Evolutionary conservation across 2,113 vertebrate genomes (phyloP), one percentile per base, ranked within the genome.

Genomic region (Mobula hypostoma): DNA sequence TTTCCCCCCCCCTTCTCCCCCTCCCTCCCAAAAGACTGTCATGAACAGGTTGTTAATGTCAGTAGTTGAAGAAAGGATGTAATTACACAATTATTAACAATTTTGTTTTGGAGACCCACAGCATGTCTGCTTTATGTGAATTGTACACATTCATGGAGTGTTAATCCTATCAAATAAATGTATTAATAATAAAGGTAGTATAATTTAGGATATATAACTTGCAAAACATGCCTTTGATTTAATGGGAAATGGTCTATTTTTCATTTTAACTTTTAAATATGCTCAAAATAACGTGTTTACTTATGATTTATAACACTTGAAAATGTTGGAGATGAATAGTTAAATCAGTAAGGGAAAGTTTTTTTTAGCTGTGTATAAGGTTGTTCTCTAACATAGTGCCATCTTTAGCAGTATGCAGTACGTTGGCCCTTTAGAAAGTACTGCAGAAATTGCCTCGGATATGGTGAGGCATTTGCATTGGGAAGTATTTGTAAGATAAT

Each of bases 401-500:
- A 94, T 68, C 77, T 94, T 61, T 79, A 80, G 94, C 74, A 80
- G n/a, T 94, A 94, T 80, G 61, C 94, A 78, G 94, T 79, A 94
- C 36, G 40, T 93, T 74, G 91, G 19, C 91, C 72, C 68, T 94
- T 68, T 72, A 82, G 76, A 78, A 78, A 94, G 74, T 80, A 19
- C 56, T 78, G 94, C 76, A 82, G 61, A 70, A 29, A 40, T 94
- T 94, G 79, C 68, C 80, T 94, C 94, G 48, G 21, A 74, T 27
- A n/a, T 80, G 80, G 36, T 21, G 12, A 58, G 70, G 70, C 66
- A 74, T 74, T 93, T 93, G 91, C 36, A 94, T 88, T 76, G 94
- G 74, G 70, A 72, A 91, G 72, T 94, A 56, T 94, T 90, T 94
- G 87, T 58, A 94, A 94, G 70, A 94, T 88, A 88, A 94, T 94